phyloP scores from a whole-genome alignment of 2,888 invertebrate genomes.

The Tanaodytes sp. region DNA sequence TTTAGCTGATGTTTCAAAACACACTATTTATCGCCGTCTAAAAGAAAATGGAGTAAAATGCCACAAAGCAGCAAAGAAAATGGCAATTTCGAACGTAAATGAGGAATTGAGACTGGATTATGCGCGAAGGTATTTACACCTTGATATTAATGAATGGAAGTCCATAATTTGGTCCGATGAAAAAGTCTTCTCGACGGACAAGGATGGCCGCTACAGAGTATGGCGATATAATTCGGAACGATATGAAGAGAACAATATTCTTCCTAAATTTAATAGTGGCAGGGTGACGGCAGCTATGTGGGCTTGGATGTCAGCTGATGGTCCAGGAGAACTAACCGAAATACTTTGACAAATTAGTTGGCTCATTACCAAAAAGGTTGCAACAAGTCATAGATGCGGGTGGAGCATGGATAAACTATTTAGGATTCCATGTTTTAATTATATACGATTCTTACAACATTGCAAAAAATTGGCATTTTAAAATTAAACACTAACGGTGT shows the following conservation, averaged over 20 bases:
- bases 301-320: conserved; percentile 31
- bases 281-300: conserved; percentile 37
- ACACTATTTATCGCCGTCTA: conserved; percentile 6
- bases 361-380: no score
- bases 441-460: no score
- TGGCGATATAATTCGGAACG: conserved; percentile 17
- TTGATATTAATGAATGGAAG: conserved; percentile 13
- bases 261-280: conserved; percentile 24
- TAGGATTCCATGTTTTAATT: no score
- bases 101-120: conserved; percentile 8
- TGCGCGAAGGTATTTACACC: background rate
- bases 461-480: no score
- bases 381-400: no score
- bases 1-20: background rate
- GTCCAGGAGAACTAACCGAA: conserved; percentile 9
- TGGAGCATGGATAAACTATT: no score
- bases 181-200: conserved; percentile 31
- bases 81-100: conserved; percentile 11
- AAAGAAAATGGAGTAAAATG: conserved; percentile 21
- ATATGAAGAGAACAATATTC: conserved; percentile 7
- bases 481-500: no score
- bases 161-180: conserved; percentile 25
- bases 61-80: conserved; percentile 7
- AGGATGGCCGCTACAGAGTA: conserved; percentile 25
- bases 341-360: no score